These are phyloP conservation scores for Magallana ariakensis DNA, from an alignment of 1,140 invertebrate species.

Conservation along the genomic window DNA sequence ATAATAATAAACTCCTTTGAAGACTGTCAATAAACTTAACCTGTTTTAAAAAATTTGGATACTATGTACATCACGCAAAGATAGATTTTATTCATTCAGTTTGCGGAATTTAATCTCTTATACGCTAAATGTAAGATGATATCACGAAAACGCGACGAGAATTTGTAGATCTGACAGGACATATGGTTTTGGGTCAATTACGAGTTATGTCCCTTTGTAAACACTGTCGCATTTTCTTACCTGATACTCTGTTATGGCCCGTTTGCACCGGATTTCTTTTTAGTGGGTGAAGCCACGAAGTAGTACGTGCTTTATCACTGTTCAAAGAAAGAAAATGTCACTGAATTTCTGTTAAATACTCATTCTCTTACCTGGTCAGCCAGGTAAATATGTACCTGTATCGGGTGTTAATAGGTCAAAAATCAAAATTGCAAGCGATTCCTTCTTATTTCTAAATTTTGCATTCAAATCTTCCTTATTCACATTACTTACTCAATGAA, in stretches of 20 bases:
- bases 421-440: neutral
- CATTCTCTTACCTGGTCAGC: neutral
- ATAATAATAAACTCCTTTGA: no score
- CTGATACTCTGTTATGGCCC: slow-evolving; percentile 61
- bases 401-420: neutral
- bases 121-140: no score
- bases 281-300: slow-evolving; percentile 74
- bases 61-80: no score
- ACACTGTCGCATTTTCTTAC: slow-evolving; percentile 55
- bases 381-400: neutral
- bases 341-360: neutral
- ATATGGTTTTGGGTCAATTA: neutral
- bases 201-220: slow-evolving; percentile 24
- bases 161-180: slow-evolving; percentile 2
- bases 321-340: slow-evolving; percentile 50
- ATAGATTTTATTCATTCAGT: no score
- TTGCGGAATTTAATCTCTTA: no score
- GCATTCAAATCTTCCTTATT: neutral
- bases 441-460: neutral
- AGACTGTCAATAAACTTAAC: no score
- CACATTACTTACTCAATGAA: slow-evolving; percentile 75
- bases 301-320: slow-evolving; percentile 69
- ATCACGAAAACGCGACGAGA: neutral
- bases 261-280: slow-evolving; percentile 68
- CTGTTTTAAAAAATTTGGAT: no score